Percentiles rank a stretch among this genome's conserved stretches.
Conservation (phyloP, 2,797 vertebrate species). For the Gambusia yucatana region DNA sequence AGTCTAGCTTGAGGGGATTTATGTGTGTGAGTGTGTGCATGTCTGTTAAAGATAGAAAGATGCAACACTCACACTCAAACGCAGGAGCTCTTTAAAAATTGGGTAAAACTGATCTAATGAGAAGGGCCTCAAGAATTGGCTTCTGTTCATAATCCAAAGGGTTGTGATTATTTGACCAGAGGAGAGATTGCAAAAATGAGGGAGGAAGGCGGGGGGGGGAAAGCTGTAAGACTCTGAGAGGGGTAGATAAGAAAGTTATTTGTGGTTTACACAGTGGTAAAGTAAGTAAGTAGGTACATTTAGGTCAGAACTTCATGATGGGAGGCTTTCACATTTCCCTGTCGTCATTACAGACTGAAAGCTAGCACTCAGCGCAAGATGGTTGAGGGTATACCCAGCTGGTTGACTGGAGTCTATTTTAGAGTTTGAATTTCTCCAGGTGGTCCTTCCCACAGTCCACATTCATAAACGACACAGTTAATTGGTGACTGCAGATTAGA, state of each 20-base stretch:
- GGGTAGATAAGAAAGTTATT: slow-evolving; percentile 50
- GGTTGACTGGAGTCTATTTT: slow-evolving; percentile 9
- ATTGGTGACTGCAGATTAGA: not conserved
- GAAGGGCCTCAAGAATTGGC: slow-evolving; percentile 44
- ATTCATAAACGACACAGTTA: not conserved
- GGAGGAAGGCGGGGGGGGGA: slow-evolving; percentile 1
- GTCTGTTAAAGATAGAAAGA: slow-evolving; percentile 37
- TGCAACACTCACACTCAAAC: slow-evolving; percentile 42
- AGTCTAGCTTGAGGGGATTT: slow-evolving; percentile 44
- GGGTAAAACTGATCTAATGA: slow-evolving; percentile 54
- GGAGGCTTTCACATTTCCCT: slow-evolving; percentile 26
- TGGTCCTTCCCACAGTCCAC: slow-evolving; percentile 8
- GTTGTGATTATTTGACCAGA: slow-evolving; percentile 53
- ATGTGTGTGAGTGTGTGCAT: slow-evolving; percentile 15
- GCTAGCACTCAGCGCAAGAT: not conserved
- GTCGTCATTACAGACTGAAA: slow-evolving; percentile 11
- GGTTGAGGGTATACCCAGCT: slow-evolving; percentile 3
- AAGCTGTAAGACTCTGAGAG: slow-evolving; percentile 31
- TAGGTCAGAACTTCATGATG: slow-evolving; percentile 28
- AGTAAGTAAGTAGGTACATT: slow-evolving; percentile 31
- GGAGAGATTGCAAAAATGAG: slow-evolving; percentile 37
- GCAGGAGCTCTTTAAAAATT: slow-evolving; percentile 49
- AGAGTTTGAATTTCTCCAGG: not conserved
- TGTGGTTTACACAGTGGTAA: slow-evolving; percentile 22
- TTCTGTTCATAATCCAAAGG: slow-evolving; percentile 51